Evolutionary conservation across 2,888 invertebrate species (phyloP), one percentile per base, ranked within the genome.

Genomic region (Patella ulyssiponensis): DNA sequence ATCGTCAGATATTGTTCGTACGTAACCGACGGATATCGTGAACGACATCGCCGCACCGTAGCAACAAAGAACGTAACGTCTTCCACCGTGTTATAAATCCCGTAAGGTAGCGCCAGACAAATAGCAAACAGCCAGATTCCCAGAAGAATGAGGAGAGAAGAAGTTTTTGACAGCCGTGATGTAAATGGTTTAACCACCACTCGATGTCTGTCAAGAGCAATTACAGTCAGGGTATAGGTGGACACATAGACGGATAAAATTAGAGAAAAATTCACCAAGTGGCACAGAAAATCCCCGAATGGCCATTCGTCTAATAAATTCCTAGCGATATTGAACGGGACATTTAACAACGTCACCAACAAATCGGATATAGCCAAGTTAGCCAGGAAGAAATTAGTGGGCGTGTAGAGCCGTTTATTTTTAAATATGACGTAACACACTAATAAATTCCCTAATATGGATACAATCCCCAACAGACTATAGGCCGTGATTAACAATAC

Each of bases 171-270:
- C 80, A 92, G 87, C 2, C 92, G 86, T 3, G 91, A 90, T 11
- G 90, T 89, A 9, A 92, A 84, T 0, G 92, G 92, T 75, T 92
- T 90, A 77, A 92, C 86, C 23, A 92, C 91, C 17, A 92, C 92
- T 81, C 87, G 80, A 82, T 92, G 92, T 33, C 93, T 84, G 83
- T 93, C 92, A 9, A 92, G 72, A 3, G 92, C 92, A 71, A 93
- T 92, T 33, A 90, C 91, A 9, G 91, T 91, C 88, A 93, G 90
- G 0, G 92, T 93, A 81, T 92, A 91, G 3, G 92, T 92, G 0
- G 92, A 92, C 23, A 92, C 92, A 83, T 92, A 92, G 2, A 91
- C 91, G 3, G 91, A 91, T 12, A 90, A 86, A 76, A 92, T 91
- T 73, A 92, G 89, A 3, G 92, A 90, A 76, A 92, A 91, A 71